Percentiles rank a stretch among this genome's conserved stretches.
Conservation (phyloP, 2,797 vertebrate genomes). For the Typhlichthys eigenmanni region DNA sequence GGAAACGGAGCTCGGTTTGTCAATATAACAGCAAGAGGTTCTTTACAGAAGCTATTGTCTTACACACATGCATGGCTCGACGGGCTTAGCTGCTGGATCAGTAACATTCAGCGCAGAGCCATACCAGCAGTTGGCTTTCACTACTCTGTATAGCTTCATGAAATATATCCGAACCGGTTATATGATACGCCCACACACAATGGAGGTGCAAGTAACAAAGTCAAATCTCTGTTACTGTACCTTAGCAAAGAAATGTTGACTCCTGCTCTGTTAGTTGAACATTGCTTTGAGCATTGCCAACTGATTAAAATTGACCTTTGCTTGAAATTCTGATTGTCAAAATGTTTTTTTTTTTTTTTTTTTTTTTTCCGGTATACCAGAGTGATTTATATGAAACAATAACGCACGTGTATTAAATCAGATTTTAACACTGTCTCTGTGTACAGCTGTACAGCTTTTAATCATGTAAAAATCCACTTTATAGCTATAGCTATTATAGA, state of each 20-base stretch:
- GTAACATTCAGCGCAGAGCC: slow-evolving; percentile 71
- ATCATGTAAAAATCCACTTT: slow-evolving; percentile 36
- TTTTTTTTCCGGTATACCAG: slow-evolving; percentile 12
- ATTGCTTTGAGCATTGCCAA: too few relatives aligned
- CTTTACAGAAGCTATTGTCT: slow-evolving; percentile 80
- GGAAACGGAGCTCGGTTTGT: slow-evolving; percentile 58
- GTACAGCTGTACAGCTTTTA: slow-evolving; percentile 39
- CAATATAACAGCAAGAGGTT: slow-evolving; percentile 68
- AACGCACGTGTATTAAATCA: slow-evolving; percentile 37
- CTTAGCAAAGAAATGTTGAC: too few relatives aligned
- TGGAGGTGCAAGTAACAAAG: slow-evolving; percentile 55
- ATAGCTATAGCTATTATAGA: slow-evolving; percentile 17
- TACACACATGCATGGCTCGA: slow-evolving; percentile 67
- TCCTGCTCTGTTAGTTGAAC: too few relatives aligned
- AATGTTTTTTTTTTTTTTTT: neutral
- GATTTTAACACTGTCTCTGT: slow-evolving; percentile 26
- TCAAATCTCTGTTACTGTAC: neutral
- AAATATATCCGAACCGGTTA: slow-evolving; percentile 69
- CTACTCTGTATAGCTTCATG: slow-evolving; percentile 62
- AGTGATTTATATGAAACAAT: slow-evolving; percentile 36
- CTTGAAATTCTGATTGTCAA: slow-evolving; percentile 21
- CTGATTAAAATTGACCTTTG: too few relatives aligned
- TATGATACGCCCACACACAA: slow-evolving; percentile 48
- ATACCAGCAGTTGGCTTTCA: slow-evolving; percentile 71
- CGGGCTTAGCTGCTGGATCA: slow-evolving; percentile 71